Percentiles rank a stretch among this genome's conserved stretches.
Conservation (phyloP, 2,797 vertebrate genomes). For the Chanos chanos region DNA sequence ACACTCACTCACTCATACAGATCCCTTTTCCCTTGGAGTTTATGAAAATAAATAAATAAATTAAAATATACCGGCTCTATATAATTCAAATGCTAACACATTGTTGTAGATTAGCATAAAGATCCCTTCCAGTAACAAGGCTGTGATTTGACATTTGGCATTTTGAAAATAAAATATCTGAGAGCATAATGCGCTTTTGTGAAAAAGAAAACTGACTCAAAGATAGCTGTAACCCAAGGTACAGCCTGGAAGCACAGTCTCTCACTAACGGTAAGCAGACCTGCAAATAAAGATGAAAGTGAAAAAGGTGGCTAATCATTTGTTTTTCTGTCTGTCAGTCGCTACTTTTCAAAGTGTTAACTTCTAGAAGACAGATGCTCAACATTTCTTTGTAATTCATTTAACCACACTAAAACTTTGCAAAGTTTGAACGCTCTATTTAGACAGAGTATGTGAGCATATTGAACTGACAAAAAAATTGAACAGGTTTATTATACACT, state of each 20-base stretch:
- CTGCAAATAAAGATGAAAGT: constrained; percentile 67
- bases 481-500: not conserved
- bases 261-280: constrained; percentile 14
- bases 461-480: no score
- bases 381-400: constrained; percentile 69
- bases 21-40: constrained; percentile 65
- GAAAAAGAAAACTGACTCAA: constrained; percentile 37
- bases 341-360: constrained; percentile 69
- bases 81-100: constrained; percentile 73
- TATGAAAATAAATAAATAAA: constrained; percentile 45
- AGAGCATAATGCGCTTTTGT: constrained; percentile 67
- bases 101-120: constrained; percentile 73
- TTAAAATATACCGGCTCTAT: constrained; percentile 63
- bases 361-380: constrained; percentile 64
- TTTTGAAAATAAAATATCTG: constrained; percentile 75
- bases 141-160: constrained; percentile 76
- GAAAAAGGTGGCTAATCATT: constrained; percentile 60
- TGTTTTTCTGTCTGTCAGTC: constrained; percentile 56
- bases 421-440: constrained; percentile 33
- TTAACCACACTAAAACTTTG: constrained; percentile 53
- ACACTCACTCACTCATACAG: constrained; percentile 14
- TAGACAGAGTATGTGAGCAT: not conserved
- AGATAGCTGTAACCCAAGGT: constrained; percentile 43
- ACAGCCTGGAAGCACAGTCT: constrained; percentile 12
- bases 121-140: constrained; percentile 72